Base-by-base conservation (phyloP, 2,797 vertebrate species). In the Fistularia commersonii region DNA sequence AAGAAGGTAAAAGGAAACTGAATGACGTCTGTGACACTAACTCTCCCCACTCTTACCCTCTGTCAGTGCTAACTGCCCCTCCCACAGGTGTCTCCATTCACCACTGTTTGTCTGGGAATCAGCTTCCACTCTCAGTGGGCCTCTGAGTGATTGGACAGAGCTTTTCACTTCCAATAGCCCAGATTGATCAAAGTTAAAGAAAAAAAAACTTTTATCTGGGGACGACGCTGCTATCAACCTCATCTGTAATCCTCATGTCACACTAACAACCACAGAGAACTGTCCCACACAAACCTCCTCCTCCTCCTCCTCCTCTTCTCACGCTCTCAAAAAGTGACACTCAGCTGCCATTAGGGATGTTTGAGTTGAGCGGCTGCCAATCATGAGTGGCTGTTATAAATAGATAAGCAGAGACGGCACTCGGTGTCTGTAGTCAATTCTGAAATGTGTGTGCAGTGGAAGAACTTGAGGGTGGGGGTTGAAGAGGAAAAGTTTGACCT, bases 1-100 rank as follows among this genome's bases (percentile, higher is more conserved):
- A 86, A 78, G 59, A 85, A 88, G 87, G 87, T 89, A 88, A 84
- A 76, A 45, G 11, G 13, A 45, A 40, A 15, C 0, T 6, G 12
- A 49, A 40, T 13, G 0, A 8, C 31, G 45, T 32, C 44, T 13
- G 46, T 13, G 46, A 32, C 36, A 23, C 41, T 23, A 36, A 37
- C 6, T 3, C 8, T 46, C 35, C 38, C 48, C 32, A 1, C 6
- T 42, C 37, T 48, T 7, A 11, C 32, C 66, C 47, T 0, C 7
- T 36, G 32, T 45, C 5, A 11, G 3, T 44, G 31, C 47, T 1
- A 2, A 10, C 32, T 11, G 11, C 39, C 39, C 39, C 13, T 9
- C 41, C 45, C 45, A 34, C 32, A 45, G 41, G 23, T 38, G 3
- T 53, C 49, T 38, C 34, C 43, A 12, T 11, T 32, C 3, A 8